A percentile compares a stretch with the other conserved stretches of the same genome.
Conservation (phyloP, 2,888 invertebrate genomes). For the Clistopyga incitator region DNA sequence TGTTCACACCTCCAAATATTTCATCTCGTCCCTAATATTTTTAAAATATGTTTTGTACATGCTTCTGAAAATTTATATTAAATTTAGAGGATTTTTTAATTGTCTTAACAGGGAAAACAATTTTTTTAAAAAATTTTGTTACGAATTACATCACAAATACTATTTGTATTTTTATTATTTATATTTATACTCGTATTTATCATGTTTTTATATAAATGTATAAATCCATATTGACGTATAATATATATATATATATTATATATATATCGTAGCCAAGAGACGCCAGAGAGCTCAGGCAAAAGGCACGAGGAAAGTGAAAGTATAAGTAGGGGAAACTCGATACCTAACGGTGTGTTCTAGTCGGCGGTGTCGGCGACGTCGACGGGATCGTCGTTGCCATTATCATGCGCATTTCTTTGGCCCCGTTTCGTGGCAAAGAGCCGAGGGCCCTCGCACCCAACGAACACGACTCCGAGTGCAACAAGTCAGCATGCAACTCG, state of each 20-base stretch:
- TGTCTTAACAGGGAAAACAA: no score
- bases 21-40: no score
- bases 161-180: no score
- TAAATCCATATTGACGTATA: background rate
- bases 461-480: slow-evolving; percentile 56
- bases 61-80: no score
- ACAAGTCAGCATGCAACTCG: slow-evolving; percentile 64
- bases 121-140: no score
- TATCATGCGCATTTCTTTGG: slow-evolving; percentile 60
- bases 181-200: no score
- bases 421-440: slow-evolving; percentile 60
- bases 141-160: no score
- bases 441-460: slow-evolving; percentile 35
- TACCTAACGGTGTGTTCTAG: slow-evolving; percentile 26
- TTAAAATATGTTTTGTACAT: no score
- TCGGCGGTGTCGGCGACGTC: background rate
- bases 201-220: no score
- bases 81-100: background rate
- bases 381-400: slow-evolving; percentile 40
- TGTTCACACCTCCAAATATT: no score
- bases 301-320: slow-evolving; percentile 48
- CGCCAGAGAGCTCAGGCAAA: background rate
- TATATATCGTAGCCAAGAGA: background rate
- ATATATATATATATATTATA: slow-evolving; percentile 5
- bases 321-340: slow-evolving; percentile 49